phyloP scores from a whole-genome alignment of 2,113 vertebrate species.

The Notothenia rossii region DNA sequence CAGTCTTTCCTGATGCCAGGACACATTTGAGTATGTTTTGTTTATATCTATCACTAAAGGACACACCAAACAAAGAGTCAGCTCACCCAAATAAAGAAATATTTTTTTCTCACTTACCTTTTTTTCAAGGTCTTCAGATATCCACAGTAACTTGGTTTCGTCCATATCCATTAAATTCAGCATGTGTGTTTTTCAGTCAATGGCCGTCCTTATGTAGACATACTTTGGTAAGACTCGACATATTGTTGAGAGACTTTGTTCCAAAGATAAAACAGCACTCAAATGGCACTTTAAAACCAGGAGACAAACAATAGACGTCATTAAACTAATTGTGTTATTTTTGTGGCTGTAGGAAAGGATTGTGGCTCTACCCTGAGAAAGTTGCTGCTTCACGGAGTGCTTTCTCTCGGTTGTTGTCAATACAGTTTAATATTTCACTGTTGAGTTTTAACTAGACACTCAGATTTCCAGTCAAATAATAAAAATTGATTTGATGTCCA shows the following conservation, averaged over 20 bases:
- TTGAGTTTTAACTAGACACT: background rate
- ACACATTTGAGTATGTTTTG: background rate
- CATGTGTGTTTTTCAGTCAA: background rate
- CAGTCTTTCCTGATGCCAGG: background rate
- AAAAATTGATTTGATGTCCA: background rate
- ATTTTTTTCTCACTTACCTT: background rate
- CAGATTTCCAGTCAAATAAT: constrained; percentile 6
- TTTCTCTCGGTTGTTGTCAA: background rate
- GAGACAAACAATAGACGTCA: background rate
- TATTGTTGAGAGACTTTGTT: background rate
- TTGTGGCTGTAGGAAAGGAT: background rate
- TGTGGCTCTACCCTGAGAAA: background rate
- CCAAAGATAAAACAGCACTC: background rate
- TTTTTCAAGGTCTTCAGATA: background rate
- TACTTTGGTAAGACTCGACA: background rate
- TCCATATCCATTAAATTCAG: background rate
- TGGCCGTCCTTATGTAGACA: too few species aligned
- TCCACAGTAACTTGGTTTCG: background rate
- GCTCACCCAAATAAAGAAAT: background rate
- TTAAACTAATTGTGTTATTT: background rate
- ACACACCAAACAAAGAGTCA: background rate
- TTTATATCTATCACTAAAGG: background rate
- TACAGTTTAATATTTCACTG: background rate
- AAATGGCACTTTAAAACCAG: background rate
- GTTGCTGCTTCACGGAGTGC: background rate